Evolutionary conservation across 2,797 vertebrate species (phyloP).

Genomic region (Chelidonichthys spinosus): DNA sequence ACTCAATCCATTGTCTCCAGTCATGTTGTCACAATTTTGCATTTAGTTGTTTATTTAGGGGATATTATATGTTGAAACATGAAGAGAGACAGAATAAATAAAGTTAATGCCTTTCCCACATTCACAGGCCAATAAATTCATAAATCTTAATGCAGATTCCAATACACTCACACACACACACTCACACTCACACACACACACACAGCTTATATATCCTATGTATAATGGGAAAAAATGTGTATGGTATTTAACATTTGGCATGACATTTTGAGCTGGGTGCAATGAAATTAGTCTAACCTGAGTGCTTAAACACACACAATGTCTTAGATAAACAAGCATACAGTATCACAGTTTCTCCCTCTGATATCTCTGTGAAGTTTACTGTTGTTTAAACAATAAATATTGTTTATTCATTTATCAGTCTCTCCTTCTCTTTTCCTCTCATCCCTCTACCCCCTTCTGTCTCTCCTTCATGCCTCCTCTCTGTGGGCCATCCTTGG

Average conservation of each 20-base stretch:
- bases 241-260: constrained; percentile 12
- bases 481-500: constrained; percentile 84
- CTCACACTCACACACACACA: constrained; percentile 6
- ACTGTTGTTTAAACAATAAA: constrained; percentile 51
- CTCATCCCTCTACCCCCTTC: constrained; percentile 71
- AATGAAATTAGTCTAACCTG: constrained; percentile 37
- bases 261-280: constrained; percentile 22
- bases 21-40: neutral
- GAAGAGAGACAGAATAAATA: neutral
- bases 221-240: neutral
- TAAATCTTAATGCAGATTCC: constrained; percentile 6
- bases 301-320: constrained; percentile 1
- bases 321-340: neutral
- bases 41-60: neutral
- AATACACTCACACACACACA: neutral
- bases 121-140: constrained; percentile 8
- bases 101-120: neutral
- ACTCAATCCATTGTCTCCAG: neutral
- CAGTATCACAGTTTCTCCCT: constrained; percentile 8
- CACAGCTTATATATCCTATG: neutral
- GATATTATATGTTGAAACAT: constrained; percentile 7
- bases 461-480: constrained; percentile 78
- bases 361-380: constrained; percentile 36
- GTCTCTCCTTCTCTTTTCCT: constrained; percentile 49
- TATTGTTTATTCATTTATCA: constrained; percentile 66